A percentile compares a stretch with the other conserved stretches of the same genome.
Evolutionary conservation across 2,888 invertebrate genomes (phyloP).

Genomic region (Dioctria linearis): DNA sequence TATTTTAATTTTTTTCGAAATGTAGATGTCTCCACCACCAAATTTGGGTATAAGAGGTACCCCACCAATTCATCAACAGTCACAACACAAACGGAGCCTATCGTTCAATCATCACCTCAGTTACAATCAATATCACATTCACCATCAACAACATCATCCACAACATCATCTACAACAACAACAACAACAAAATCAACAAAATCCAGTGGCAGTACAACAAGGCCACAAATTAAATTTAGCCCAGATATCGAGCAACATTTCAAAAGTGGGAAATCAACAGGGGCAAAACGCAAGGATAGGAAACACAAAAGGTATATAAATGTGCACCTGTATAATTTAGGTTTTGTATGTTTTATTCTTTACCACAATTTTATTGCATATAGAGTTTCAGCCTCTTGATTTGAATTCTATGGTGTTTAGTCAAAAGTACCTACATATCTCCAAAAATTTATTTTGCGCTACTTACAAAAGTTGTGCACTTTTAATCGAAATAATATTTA

Average conservation of each 20-base stretch:
- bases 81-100: slow-evolving; percentile 79
- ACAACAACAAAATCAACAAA: slow-evolving; percentile 75
- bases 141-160: slow-evolving; percentile 62
- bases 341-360: no score
- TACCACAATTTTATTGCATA: no score
- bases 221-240: slow-evolving; percentile 71
- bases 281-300: slow-evolving; percentile 72
- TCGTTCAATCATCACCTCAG: slow-evolving; percentile 81
- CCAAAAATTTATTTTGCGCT: no score
- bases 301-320: slow-evolving; percentile 73
- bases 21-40: slow-evolving; percentile 77
- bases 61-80: slow-evolving; percentile 73
- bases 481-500: no score
- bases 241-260: slow-evolving; percentile 74
- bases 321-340: neutral
- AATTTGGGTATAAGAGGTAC: slow-evolving; percentile 71
- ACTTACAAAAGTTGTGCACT: no score
- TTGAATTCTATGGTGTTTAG: no score
- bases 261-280: slow-evolving; percentile 70
- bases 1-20: slow-evolving; percentile 55
- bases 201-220: slow-evolving; percentile 71
- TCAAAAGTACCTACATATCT: no score
- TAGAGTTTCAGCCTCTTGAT: no score
- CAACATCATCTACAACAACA: slow-evolving; percentile 72
- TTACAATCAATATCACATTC: slow-evolving; percentile 75